Evolutionary conservation across 2,113 vertebrate genomes (phyloP), one percentile per base, ranked within the genome.

Genomic region (Festucalex cinctus): DNA sequence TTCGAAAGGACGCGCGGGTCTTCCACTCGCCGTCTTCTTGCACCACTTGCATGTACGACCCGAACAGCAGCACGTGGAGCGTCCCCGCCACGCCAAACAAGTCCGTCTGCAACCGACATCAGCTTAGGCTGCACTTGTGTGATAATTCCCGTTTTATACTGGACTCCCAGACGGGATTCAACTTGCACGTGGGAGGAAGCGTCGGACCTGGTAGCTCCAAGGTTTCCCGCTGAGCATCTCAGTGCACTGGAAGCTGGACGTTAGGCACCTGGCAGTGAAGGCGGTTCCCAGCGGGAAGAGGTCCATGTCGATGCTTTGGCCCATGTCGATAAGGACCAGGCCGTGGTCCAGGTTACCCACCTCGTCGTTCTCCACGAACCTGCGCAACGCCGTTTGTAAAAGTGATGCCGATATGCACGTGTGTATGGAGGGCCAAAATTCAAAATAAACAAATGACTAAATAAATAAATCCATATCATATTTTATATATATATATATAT

Each of bases 61-160:
- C 97, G 0, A 98, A 96, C 62, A 99, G 88, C 93, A 99, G 87
- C 81, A 95, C 98, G 90, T 95, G 89, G 1, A 97, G 86, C 0
- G 96, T 98, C n/a, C 93, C 96, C 0, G 96, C 96, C 0, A 97
- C 77, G 1, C 96, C 97, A 22, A 95, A 99, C 79, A 94, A 96
- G 81, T 99, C 97, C 0, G 96, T 91, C 97, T 99, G 37, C 16
- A 58, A 53, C n/a, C 8, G n/a, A 6, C 24, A 12, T 32, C 28
- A 4, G 2, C 28, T 2, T 32, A 32, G 28, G 28, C 4, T 4
- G 28, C 28, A 4, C 28, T 32, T 32, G 28, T 32, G 28, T 32
- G 28, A 32, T 4, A 4, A 32, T 32, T 32, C 28, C n/a, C n/a
- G n/a, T n/a, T n/a, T n/a, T n/a, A n/a, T n/a, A n/a, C n/a, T n/a